Evolutionary conservation across 1,140 invertebrate genomes (phyloP), one percentile per base, ranked within the genome.

Genomic region (Aphelenchoides avenae): DNA sequence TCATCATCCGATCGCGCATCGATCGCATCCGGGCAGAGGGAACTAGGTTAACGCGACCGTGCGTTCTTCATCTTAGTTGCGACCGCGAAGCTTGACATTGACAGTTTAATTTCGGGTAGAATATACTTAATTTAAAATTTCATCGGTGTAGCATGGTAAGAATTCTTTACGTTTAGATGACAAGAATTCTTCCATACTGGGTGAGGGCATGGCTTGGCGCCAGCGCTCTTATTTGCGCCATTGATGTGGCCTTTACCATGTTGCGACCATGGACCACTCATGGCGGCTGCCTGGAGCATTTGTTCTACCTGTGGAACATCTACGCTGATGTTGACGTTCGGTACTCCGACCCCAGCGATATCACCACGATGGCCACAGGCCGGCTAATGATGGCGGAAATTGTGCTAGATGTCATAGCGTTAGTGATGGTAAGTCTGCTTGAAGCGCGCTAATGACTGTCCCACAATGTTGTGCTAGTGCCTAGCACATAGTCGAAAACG

Each of bases 241-340:
- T 72, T 9, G 70, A 73, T 49, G 68, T 73, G 22, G 44, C 55
- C 29, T 73, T 60, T 37, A 73, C 70, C 22, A 71, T 71, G 68
- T 42, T 73, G n/a, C 43, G 70, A 9, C 70, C 70, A 11, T 47
- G 50, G 13, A 74, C 67, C 18, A 53, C 36, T 18, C 52, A 54
- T 13, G 68, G 57, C 9, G 69, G 69, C 13, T 26, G 42, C 6
- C 47, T 69, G 5, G 62, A 48, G 18, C 22, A 15, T n/a, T 5
- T 15, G 27, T n/a, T 34, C n/a, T 13, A n/a, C 31, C 31, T 0
- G 75, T 71, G 70, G 70, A 63, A 74, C 40, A 53, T 75, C 36
- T 73, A 73, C 48, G 49, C 68, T 13, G 60, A 64, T 22, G 71
- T 73, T n/a, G 70, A 73, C 51, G 41, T 68, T 5, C 71, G 70